phyloP scores from a whole-genome alignment of 2,888 invertebrate genomes.

The Chymomyza fuscimana region DNA sequence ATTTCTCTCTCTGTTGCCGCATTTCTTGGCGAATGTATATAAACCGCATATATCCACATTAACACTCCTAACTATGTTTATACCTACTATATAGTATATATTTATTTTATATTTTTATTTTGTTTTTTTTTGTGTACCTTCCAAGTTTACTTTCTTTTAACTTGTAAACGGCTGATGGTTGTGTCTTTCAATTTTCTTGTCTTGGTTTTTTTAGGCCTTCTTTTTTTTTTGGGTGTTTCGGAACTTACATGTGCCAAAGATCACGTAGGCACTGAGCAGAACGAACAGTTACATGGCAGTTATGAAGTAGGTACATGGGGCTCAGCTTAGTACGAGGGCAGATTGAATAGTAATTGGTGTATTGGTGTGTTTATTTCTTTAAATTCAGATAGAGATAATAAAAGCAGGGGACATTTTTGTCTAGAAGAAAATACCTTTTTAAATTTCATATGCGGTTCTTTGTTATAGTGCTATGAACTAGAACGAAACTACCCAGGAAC shows the following conservation, averaged over 20 bases:
- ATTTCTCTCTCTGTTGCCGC: slow-evolving; percentile 16
- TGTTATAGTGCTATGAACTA: too few relatives aligned
- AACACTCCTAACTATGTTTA: background rate
- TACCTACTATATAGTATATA: background rate
- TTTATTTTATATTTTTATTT: slow-evolving; percentile 3
- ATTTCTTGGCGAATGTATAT: slow-evolving; percentile 19
- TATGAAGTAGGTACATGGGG: background rate
- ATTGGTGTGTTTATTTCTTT: too few relatives aligned
- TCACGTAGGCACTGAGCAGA: slow-evolving; percentile 38
- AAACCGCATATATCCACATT: background rate
- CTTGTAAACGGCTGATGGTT: slow-evolving; percentile 26
- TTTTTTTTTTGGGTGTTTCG: background rate
- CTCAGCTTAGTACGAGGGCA: too few relatives aligned
- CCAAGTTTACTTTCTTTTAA: slow-evolving; percentile 41
- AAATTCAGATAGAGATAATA: too few relatives aligned
- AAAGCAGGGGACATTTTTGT: too few relatives aligned
- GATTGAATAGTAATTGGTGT: too few relatives aligned
- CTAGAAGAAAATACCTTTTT: too few relatives aligned
- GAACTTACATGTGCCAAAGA: slow-evolving; percentile 23
- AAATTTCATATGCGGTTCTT: too few relatives aligned
- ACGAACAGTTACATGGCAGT: background rate
- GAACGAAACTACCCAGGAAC: too few relatives aligned
- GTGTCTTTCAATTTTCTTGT: slow-evolving; percentile 1
- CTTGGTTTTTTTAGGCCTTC: background rate
- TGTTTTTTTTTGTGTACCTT: background rate